Percentiles rank a stretch among this genome's conserved stretches.
Conservation (phyloP, 1,140 invertebrate species). For the Pseudomyrmex pallidus region DNA sequence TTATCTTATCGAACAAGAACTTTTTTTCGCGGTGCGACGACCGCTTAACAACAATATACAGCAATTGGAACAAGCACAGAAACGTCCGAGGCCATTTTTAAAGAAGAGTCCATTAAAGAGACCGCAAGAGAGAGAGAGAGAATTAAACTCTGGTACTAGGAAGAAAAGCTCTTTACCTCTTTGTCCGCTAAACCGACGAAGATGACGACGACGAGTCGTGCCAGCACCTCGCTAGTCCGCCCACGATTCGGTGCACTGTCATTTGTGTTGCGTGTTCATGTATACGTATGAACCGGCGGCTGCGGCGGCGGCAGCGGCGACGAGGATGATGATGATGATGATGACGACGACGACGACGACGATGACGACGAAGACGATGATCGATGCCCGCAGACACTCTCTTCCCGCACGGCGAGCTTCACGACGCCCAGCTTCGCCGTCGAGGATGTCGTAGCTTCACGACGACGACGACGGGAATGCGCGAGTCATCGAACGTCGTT, state of each 20-base stretch:
- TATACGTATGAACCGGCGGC: slow-evolving; percentile 48
- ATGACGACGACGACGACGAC: background rate
- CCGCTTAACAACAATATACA: slow-evolving; percentile 33
- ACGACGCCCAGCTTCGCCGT: slow-evolving; percentile 4
- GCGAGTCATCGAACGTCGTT: slow-evolving; percentile 52
- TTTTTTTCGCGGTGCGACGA: slow-evolving; percentile 27
- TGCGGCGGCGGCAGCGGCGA: slow-evolving; percentile 13
- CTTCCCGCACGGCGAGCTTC: background rate
- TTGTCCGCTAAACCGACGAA: slow-evolving; percentile 63
- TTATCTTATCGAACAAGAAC: slow-evolving; percentile 30
- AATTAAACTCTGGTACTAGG: background rate
- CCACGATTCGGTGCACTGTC: slow-evolving; percentile 59
- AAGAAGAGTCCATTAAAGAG: slow-evolving; percentile 65
- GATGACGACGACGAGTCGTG: slow-evolving; percentile 44
- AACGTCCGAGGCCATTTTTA: slow-evolving; percentile 67
- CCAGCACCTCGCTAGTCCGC: slow-evolving; percentile 61
- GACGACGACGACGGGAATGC: slow-evolving; percentile 28
- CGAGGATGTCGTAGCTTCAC: background rate
- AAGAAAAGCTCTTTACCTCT: slow-evolving; percentile 46
- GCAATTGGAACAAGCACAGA: slow-evolving; percentile 9
- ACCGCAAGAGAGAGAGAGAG: slow-evolving; percentile 40
- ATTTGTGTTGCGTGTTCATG: slow-evolving; percentile 67
- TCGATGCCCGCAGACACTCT: slow-evolving; percentile 52
- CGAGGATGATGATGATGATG: too few species aligned
- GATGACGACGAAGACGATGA: slow-evolving; percentile 22